phyloP scores from a whole-genome alignment of 2,797 vertebrate species.

The Psittacula derbiana region DNA sequence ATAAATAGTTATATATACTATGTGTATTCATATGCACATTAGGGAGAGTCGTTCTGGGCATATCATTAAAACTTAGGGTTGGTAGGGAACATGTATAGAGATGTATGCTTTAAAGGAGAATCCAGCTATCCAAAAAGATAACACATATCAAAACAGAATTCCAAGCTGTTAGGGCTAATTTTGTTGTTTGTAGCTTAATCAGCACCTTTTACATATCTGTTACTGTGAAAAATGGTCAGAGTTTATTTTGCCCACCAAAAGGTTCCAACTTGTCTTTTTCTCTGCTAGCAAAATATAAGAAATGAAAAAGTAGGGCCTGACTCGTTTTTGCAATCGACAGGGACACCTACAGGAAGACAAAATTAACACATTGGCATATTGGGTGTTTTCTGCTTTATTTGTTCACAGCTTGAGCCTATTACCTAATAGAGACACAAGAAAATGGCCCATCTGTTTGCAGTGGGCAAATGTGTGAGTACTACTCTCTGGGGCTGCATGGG shows the following conservation, averaged over 20 bases:
- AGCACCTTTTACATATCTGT: not conserved
- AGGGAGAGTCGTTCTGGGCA: not conserved
- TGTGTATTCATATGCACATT: not conserved
- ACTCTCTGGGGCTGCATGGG: constrained; percentile 51
- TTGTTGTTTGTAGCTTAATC: not conserved
- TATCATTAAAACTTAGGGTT: not conserved
- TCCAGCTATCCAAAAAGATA: not conserved
- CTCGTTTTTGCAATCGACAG: constrained; percentile 49
- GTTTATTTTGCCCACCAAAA: not conserved
- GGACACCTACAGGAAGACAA: constrained; percentile 65
- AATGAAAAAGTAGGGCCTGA: not conserved
- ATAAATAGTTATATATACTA: not conserved
- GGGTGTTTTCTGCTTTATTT: constrained; percentile 71
- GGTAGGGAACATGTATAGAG: not conserved
- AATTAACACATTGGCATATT: constrained; percentile 67
- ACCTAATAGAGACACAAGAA: constrained; percentile 72
- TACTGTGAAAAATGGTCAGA: not conserved
- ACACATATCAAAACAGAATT: not conserved
- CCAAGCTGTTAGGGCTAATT: not conserved
- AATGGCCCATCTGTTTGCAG: constrained; percentile 70
- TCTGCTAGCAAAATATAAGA: not conserved
- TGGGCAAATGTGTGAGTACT: constrained; percentile 59
- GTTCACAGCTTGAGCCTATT: constrained; percentile 72
- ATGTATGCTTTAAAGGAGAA: not conserved
- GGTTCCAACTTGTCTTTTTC: not conserved